phyloP scores from a whole-genome alignment of 1,140 invertebrate genomes.

The Drosophila sulfurigaster region DNA sequence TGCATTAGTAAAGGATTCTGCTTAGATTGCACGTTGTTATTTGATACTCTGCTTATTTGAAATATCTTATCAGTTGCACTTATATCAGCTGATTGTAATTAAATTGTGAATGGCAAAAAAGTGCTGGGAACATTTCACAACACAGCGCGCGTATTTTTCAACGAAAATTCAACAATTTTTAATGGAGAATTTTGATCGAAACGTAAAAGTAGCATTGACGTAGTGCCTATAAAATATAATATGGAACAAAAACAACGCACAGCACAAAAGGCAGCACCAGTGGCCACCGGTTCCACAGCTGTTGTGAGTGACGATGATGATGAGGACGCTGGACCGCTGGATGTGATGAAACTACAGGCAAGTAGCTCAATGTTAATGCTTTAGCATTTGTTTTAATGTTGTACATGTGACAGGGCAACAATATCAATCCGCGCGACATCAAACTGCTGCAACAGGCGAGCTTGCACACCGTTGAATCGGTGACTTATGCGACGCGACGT shows the following conservation, averaged over 20 bases:
- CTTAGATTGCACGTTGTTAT: not conserved
- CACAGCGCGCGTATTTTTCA: constrained; percentile 40
- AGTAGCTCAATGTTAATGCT: not conserved
- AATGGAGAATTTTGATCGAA: constrained; percentile 4
- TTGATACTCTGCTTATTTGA: not conserved
- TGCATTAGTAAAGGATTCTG: not conserved
- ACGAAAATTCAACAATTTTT: constrained; percentile 32
- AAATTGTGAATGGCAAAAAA: constrained; percentile 34
- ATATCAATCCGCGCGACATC: constrained; percentile 95
- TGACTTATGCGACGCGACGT: constrained; percentile 98
- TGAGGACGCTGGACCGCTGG: constrained; percentile 69
- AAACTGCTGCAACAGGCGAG: constrained; percentile 97
- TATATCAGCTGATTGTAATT: constrained; percentile 14
- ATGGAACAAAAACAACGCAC: constrained; percentile 46
- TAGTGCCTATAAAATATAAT: constrained; percentile 10
- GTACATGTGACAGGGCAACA: constrained; percentile 86
- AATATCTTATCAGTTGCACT: not conserved
- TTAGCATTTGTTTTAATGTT: not conserved
- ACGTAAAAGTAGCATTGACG: constrained; percentile 8
- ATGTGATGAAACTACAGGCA: constrained; percentile 68
- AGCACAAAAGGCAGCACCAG: constrained; percentile 14
- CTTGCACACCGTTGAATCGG: constrained; percentile 97
- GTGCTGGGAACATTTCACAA: constrained; percentile 41
- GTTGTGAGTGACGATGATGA: constrained; percentile 69
- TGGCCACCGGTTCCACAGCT: constrained; percentile 41